Conservation (phyloP, 2,888 invertebrate species). For the Fragum whitleyi region DNA sequence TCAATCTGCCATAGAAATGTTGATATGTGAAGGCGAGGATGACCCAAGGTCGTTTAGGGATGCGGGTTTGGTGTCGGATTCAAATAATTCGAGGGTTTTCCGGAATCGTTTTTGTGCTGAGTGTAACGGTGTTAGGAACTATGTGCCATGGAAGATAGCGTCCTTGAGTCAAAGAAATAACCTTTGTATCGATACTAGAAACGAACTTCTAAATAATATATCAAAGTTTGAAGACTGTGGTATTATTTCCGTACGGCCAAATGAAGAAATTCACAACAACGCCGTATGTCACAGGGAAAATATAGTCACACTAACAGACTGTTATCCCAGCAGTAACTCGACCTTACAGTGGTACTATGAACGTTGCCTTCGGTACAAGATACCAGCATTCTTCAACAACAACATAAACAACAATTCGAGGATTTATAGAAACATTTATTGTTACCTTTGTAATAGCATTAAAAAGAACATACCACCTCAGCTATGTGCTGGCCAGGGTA, state of each 20-base stretch:
- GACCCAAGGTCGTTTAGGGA: not conserved
- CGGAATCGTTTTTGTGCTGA: not conserved
- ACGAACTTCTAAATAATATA: not conserved
- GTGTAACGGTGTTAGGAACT: not conserved
- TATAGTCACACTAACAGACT: not conserved
- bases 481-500: not conserved
- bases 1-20: not conserved
- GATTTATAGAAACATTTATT: conserved; percentile 3
- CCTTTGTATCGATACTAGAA: not conserved
- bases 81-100: not conserved
- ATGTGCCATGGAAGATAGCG: not conserved
- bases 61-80: not conserved
- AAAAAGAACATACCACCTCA: not conserved
- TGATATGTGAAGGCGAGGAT: not conserved
- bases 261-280: conserved; percentile 4
- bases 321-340: not conserved
- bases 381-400: not conserved
- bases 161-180: not conserved
- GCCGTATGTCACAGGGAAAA: not conserved
- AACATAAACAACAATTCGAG: not conserved
- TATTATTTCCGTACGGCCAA: not conserved
- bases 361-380: not conserved
- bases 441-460: not conserved
- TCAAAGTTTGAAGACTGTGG: not conserved
- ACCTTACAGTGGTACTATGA: not conserved